A percentile compares a stretch with the other conserved stretches of the same genome.
Conservation (phyloP, 2,888 invertebrate species). For the Nomada lathburiana region DNA sequence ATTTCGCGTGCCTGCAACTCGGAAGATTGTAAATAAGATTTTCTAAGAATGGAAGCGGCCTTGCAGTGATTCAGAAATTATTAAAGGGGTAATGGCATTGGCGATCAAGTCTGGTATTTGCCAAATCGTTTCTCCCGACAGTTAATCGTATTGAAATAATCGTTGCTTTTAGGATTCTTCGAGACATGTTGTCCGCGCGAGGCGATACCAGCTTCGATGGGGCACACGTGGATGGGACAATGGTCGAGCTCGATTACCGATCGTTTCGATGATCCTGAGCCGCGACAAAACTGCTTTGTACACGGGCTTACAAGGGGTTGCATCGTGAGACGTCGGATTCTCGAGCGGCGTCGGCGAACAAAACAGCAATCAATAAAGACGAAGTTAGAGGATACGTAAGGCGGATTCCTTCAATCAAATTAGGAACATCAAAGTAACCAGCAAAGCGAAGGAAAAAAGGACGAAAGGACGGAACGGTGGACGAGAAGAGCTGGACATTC, state of each 20-base stretch:
- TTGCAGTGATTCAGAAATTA: too few relatives aligned
- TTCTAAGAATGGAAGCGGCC: not conserved
- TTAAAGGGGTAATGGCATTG: too few relatives aligned
- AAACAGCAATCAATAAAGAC: constrained; percentile 83
- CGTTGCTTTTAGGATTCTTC: not conserved
- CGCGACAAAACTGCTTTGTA: constrained; percentile 20
- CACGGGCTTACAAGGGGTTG: constrained; percentile 38
- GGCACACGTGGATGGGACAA: constrained; percentile 16
- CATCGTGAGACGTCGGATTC: constrained; percentile 40
- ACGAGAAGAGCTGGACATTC: constrained; percentile 70
- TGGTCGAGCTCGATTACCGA: constrained; percentile 33
- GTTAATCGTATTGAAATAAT: too few relatives aligned
- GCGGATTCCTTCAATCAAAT: constrained; percentile 84
- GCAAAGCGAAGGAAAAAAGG: constrained; percentile 74
- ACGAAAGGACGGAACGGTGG: constrained; percentile 69
- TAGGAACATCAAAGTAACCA: constrained; percentile 84
- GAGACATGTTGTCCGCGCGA: not conserved
- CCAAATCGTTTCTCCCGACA: not conserved
- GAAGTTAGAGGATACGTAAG: constrained; percentile 80
- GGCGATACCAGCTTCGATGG: not conserved
- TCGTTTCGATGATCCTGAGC: constrained; percentile 19
- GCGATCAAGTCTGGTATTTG: too few relatives aligned
- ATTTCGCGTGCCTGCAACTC: not conserved
- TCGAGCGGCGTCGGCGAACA: constrained; percentile 68
- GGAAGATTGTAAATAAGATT: too few relatives aligned